Conservation (phyloP, 2,888 invertebrate species). For the Ophraella communa region DNA sequence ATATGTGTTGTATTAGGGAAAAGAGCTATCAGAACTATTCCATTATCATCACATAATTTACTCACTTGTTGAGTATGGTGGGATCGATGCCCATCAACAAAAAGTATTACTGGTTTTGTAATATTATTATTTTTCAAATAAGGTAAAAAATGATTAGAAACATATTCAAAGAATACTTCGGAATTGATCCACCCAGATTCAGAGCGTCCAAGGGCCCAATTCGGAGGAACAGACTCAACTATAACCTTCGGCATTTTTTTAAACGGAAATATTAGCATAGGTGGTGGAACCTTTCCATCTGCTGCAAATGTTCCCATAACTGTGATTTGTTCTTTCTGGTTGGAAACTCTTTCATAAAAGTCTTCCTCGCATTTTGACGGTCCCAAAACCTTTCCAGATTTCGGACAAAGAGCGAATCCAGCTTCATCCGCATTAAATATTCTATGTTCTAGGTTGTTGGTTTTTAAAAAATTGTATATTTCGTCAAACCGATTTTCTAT, state of each 20-base stretch:
- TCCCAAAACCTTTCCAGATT: constrained; percentile 33
- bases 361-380: no score
- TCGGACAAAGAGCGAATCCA: constrained; percentile 47
- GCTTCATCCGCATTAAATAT: constrained; percentile 52
- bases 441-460: constrained; percentile 32
- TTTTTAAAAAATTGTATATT: neutral
- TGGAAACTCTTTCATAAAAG: no score
- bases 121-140: constrained; percentile 21
- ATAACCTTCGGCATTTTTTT: constrained; percentile 22
- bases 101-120: constrained; percentile 38
- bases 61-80: constrained; percentile 38
- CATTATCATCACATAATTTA: constrained; percentile 41
- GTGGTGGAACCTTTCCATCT: constrained; percentile 18
- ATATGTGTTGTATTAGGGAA: constrained; percentile 29
- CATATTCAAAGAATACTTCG: constrained; percentile 20
- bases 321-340: no score
- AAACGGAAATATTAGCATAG: constrained; percentile 36
- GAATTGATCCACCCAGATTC: constrained; percentile 31
- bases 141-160: constrained; percentile 14
- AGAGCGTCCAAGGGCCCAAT: constrained; percentile 32
- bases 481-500: neutral
- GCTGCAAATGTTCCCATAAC: constrained; percentile 29
- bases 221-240: constrained; percentile 31
- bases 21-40: constrained; percentile 41
- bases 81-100: constrained; percentile 47